Percentiles rank a stretch among this genome's conserved stretches.
Evolutionary conservation across 2,113 vertebrate genomes (phyloP).

Genomic region (Melanocharis versteri): DNA sequence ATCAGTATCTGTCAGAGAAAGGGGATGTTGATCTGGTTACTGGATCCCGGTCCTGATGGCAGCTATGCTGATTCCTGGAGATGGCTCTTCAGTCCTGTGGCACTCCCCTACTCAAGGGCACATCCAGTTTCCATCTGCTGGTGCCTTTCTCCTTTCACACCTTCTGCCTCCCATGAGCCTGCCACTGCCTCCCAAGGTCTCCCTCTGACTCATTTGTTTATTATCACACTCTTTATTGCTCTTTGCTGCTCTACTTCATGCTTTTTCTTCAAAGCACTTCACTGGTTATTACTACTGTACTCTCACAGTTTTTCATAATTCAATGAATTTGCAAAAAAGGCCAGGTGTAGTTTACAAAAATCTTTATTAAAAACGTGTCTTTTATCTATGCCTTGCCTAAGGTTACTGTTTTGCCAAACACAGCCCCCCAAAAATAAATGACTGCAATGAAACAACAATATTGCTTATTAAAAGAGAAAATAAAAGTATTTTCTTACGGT

Average conservation of each 20-base stretch:
- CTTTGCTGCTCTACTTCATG: not conserved
- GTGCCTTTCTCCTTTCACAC: not conserved
- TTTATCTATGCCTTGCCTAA: not conserved
- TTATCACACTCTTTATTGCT: not conserved
- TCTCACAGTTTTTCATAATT: not conserved
- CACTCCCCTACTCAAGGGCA: accelerated
- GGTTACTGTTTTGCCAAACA: not conserved
- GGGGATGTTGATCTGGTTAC: not conserved
- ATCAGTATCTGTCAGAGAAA: not conserved
- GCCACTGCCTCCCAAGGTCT: not conserved
- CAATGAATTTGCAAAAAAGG: not conserved
- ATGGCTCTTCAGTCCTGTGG: not conserved
- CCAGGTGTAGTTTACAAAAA: not conserved
- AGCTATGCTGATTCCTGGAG: not conserved
- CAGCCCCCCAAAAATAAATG: not conserved
- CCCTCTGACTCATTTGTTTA: not conserved
- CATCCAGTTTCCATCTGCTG: not conserved
- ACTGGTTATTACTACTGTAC: not conserved
- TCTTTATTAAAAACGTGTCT: not conserved
- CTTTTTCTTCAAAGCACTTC: not conserved
- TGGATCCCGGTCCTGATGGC: accelerated
- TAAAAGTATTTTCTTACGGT: not conserved
- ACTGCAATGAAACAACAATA: not conserved
- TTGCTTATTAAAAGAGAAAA: not conserved
- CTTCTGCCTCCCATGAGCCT: not conserved